These are phyloP conservation scores for Aegithalos caudatus DNA, from an alignment of 2,113 vertebrate species.

Conservation along the genomic window DNA sequence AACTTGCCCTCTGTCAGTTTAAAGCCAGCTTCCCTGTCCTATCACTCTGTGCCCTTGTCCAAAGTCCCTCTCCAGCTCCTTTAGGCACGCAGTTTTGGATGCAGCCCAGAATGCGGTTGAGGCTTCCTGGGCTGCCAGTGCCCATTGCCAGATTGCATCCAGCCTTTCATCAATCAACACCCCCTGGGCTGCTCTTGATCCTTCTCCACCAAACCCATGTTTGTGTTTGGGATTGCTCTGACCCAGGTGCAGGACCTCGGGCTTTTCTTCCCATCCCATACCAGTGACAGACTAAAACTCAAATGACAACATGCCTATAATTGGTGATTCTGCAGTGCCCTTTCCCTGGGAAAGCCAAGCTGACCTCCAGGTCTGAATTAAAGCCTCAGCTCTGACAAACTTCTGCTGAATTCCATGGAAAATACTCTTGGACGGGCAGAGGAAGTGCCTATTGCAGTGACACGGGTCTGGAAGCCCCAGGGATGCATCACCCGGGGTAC, in stretches of 20 bases:
- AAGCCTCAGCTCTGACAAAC: background rate
- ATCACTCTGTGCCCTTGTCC: background rate
- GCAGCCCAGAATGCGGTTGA: background rate
- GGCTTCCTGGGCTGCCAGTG: background rate
- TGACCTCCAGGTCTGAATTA: background rate
- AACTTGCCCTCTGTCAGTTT: background rate
- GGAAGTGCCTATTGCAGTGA: background rate
- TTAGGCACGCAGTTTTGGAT: background rate
- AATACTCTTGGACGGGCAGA: accelerated
- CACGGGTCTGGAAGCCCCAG: background rate
- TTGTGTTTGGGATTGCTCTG: background rate
- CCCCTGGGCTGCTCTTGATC: accelerated
- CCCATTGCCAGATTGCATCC: background rate
- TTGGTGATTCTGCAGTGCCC: background rate
- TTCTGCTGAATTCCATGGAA: background rate
- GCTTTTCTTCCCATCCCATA: background rate
- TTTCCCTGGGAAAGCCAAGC: background rate
- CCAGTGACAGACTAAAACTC: background rate
- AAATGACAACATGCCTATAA: accelerated
- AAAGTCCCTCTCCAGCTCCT: background rate
- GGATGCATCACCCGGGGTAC: background rate
- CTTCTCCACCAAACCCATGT: background rate
- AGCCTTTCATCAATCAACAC: background rate
- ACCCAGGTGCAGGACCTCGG: background rate
- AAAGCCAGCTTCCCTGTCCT: background rate